Evolutionary conservation across 2,797 vertebrate species (phyloP), one percentile per base, ranked within the genome.

Genomic region (Cercopithecus hamlyni): DNA sequence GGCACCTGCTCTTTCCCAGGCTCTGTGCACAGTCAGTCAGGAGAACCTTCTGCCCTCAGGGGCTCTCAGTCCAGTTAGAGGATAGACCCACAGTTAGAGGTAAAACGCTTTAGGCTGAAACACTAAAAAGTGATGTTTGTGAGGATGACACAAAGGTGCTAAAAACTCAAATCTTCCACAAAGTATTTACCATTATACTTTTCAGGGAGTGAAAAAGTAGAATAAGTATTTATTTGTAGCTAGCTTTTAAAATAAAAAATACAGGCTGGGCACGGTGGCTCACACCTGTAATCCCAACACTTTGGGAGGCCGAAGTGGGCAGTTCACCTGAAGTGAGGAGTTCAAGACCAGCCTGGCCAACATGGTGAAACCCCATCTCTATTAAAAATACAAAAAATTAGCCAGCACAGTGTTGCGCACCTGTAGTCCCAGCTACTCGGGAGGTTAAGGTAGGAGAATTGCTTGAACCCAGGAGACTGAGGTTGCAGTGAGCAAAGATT

Each of bases 161-260:
- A 79, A 95, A 76, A 48, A 33, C 4, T 45, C 70, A 88, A 33
- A n/a, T 43, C 84, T 93, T 88, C 76, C 64, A 52, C 24, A 9
- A 94, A 82, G 12, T 94, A 82, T 15, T 81, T 94, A 77, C 22
- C 45, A 61, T 57, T 52, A 26, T 33, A 43, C n/a, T 87, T 81
- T 33, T 14, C 15, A 89, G 36, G 52, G 19, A 87, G 30, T 36
- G 4, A 87, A 94, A 88, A 93, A 88, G 24, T 20, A 64, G 27
- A 83, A 58, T 48, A 92, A 7, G 9, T 70, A 88, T 52, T 64
- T 58, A 67, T 92, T 24, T 90, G 55, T 85, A 81, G 57, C 6
- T 85, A 61, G 30, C 64, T 52, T 96, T 93, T 85, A 81, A 92
- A 76, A n/a, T 48, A 82, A 85, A 88, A 85, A 24, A 22, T 22